phyloP scores from a whole-genome alignment of 2,888 invertebrate genomes.

The Emmelina monodactyla region DNA sequence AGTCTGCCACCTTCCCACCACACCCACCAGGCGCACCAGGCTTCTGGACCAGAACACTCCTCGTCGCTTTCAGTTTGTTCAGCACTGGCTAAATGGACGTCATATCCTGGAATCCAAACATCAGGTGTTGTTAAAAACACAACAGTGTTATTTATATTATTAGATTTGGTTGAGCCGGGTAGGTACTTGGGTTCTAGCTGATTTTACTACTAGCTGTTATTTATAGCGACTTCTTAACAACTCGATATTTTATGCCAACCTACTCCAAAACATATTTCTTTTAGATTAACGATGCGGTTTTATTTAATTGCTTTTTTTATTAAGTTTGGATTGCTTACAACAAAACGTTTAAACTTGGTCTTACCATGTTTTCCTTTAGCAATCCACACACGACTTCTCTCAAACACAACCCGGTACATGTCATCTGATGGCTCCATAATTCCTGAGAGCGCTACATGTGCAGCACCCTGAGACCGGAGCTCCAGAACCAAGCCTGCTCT shows the following conservation, averaged over 20 bases:
- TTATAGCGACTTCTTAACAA: no score
- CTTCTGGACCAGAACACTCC: conserved; percentile 42
- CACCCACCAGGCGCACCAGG: conserved; percentile 73
- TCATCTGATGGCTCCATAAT: conserved; percentile 62
- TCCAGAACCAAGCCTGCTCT: conserved; percentile 70
- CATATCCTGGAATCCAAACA: conserved; percentile 69
- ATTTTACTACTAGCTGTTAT: no score
- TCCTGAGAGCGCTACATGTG: conserved; percentile 67
- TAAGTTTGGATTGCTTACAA: no score
- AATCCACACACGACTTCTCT: conserved; percentile 69
- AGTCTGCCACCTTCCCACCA: conserved; percentile 70
- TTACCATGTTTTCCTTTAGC: conserved; percentile 72
- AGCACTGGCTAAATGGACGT: conserved; percentile 67
- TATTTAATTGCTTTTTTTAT: no score
- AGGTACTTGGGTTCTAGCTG: no score
- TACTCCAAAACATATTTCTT: no score
- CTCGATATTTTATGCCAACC: no score
- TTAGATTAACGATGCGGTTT: no score
- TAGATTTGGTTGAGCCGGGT: no score
- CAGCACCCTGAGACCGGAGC: conserved; percentile 61
- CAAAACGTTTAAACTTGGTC: conserved; percentile 8
- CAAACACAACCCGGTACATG: conserved; percentile 71
- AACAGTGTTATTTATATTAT: no score
- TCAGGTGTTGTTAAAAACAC: no score
- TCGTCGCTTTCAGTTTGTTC: conserved; percentile 66